Evolutionary conservation across 1,140 invertebrate genomes (phyloP), one percentile per base, ranked within the genome.

Genomic region (Formica selysi): DNA sequence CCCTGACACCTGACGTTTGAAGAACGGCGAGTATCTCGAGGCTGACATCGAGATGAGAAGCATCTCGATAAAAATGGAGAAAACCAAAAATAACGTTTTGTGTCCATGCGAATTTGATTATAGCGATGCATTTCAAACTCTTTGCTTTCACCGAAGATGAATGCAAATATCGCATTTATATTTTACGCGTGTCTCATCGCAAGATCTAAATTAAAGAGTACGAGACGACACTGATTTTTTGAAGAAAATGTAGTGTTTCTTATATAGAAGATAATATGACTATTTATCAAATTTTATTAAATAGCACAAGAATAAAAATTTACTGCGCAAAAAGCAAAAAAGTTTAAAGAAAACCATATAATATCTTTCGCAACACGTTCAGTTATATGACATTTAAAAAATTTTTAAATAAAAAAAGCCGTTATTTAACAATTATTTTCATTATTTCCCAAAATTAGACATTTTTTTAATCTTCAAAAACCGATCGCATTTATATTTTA

Each of bases 1-100:
- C 54, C 65, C 65, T 32, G 29, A 4, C 38, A 54, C 11, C 74
- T 86, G 76, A 88, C 62, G 48, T 86, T 85, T 85, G 48, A 65
- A 29, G 61, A 29, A n/a, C 29, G 26, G 71, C 73, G 26, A 57
- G 41, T 36, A 26, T 68, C 57, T 48, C 62, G 51, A 16, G 38
- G 4, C 22, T 13, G 44, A 70, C 78, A 16, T 11, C 36, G 36
- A 81, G 41, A 59, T 70, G 32, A 70, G 65, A 70, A 68, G 67
- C 44, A 4, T 3, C 44, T 26, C 32, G 51, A 1, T 36, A 59
- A 84, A 74, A 64, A 36, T 3, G 59, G 38, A 62, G 29, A 44
- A 62, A 81, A 71, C 6, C 16, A 11, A 73, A 71, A 73, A 81
- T 6, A 22, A 41, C 26, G 7, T 71, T 80, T 70, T 29, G 26